Evolutionary conservation across 2,113 vertebrate species (phyloP).

Genomic region (human): DNA sequence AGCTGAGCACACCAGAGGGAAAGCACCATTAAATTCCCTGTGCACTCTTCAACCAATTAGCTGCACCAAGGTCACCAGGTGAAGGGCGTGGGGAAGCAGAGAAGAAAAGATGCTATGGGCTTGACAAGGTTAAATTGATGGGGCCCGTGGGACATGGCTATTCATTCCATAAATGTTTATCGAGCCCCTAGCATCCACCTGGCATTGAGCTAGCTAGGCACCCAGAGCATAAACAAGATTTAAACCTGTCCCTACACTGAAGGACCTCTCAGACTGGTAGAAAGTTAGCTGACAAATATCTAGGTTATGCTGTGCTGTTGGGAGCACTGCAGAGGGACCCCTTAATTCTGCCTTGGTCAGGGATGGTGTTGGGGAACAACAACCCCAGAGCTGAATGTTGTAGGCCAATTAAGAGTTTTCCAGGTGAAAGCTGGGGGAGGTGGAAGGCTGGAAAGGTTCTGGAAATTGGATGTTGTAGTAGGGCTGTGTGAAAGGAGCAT

Average conservation of each 20-base stretch:
- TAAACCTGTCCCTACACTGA: not conserved
- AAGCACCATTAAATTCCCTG: conserved; percentile 72
- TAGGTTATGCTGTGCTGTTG: not conserved
- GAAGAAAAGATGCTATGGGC: not conserved
- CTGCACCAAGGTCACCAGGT: conserved; percentile 37
- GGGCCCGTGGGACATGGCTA: not conserved
- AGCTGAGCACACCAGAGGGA: conserved; percentile 43
- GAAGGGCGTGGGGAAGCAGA: not conserved
- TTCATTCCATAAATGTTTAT: not conserved
- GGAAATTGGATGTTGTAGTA: not conserved
- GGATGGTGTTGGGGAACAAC: not conserved
- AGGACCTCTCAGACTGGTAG: not conserved
- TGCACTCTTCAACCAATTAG: conserved; percentile 10
- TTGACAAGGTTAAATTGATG: not conserved
- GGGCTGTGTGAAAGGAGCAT: not conserved
- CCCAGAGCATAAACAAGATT: not conserved
- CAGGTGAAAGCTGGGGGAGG: not conserved
- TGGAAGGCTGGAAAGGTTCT: not conserved
- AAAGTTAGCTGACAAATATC: not conserved
- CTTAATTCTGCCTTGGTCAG: not conserved
- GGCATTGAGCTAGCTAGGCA: not conserved
- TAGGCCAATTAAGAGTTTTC: not conserved
- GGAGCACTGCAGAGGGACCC: not conserved
- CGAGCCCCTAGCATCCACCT: not conserved
- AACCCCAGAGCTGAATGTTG: too few species aligned